Evolutionary conservation across 2,888 invertebrate species (phyloP).

Genomic region (Agelastica alni): DNA sequence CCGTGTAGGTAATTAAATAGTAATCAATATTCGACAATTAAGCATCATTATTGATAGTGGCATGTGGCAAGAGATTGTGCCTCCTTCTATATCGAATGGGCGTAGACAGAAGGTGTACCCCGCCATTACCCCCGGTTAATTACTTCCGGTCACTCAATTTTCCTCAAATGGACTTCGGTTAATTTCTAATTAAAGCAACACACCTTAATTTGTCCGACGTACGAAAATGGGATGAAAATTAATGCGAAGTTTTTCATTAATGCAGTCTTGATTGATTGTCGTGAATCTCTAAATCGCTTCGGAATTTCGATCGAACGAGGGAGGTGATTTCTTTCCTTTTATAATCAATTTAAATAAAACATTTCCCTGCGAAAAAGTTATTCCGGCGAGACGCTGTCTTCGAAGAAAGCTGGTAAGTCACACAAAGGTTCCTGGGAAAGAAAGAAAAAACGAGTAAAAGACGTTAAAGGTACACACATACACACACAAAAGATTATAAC

Average conservation of each 20-base stretch:
- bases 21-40: slow-evolving; percentile 45
- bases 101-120: slow-evolving; percentile 36
- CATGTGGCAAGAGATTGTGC: slow-evolving; percentile 37
- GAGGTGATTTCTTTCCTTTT: too few relatives aligned
- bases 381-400: slow-evolving; percentile 16
- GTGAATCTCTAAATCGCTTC: too few relatives aligned
- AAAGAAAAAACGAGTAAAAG: too few relatives aligned
- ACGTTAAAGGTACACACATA: too few relatives aligned
- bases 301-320: too few relatives aligned
- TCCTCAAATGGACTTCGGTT: slow-evolving; percentile 34
- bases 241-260: not conserved
- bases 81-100: slow-evolving; percentile 33
- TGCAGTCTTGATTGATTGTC: too few relatives aligned
- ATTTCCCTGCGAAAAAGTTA: too few relatives aligned
- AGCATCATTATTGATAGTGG: slow-evolving; percentile 34
- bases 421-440: slow-evolving; percentile 45
- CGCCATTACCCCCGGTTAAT: slow-evolving; percentile 30
- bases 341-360: too few relatives aligned
- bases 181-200: slow-evolving; percentile 33
- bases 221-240: slow-evolving; percentile 8
- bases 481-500: slow-evolving; percentile 48
- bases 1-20: too few relatives aligned
- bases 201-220: slow-evolving; percentile 22
- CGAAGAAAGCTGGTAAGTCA: slow-evolving; percentile 37
- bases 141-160: slow-evolving; percentile 41